Evolutionary conservation across 2,113 vertebrate genomes (phyloP), one percentile per base, ranked within the genome.

Genomic region (Onychostruthus taczanowskii): DNA sequence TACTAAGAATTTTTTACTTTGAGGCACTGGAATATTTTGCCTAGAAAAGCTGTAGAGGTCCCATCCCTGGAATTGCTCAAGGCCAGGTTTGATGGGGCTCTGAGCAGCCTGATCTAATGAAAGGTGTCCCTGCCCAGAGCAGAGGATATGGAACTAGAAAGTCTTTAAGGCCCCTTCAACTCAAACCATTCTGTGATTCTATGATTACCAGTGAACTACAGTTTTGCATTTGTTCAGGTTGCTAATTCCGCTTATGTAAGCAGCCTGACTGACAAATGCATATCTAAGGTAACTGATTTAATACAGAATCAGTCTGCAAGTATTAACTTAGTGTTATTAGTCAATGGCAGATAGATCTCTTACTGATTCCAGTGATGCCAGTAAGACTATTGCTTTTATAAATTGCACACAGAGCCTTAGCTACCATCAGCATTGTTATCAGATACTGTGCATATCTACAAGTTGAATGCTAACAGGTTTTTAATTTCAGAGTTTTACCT

Each of bases 211-310:
- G 16, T 30, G 24, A 89, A 78, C 26, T 67, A n/a, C 43, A 9
- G 1, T 46, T 66, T 68, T 74, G 26, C 47, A n/a, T 92, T 75
- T 78, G 27, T 87, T 75, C 61, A 59, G 27, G 31, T 43, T 86
- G 47, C 27, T 84, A 52, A n/a, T 84, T 91, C 61, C 78, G 70
- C 93, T 75, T 85, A 66, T 58, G 73, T 55, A 76, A 93, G 74
- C 78, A 85, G 41, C 50, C 58, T 72, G 77, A 59, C n/a, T 80
- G 47, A 55, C 0, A 67, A 95, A 91, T 35, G 49, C n/a, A 87
- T 87, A 89, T 68, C 76, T 88, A 75, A 75, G 77, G 73, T 89
- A 94, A 94, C 73, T 82, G 66, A 78, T 79, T 87, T 84, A 85
- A 82, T 47, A 82, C 31, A 83, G 63, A 75, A 73, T 64, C 58